Percentiles rank a stretch among this genome's conserved stretches.
These are phyloP conservation scores for Microcebus lehilahytsara DNA, from an alignment of 2,113 vertebrate species.

Conservation along the genomic window DNA sequence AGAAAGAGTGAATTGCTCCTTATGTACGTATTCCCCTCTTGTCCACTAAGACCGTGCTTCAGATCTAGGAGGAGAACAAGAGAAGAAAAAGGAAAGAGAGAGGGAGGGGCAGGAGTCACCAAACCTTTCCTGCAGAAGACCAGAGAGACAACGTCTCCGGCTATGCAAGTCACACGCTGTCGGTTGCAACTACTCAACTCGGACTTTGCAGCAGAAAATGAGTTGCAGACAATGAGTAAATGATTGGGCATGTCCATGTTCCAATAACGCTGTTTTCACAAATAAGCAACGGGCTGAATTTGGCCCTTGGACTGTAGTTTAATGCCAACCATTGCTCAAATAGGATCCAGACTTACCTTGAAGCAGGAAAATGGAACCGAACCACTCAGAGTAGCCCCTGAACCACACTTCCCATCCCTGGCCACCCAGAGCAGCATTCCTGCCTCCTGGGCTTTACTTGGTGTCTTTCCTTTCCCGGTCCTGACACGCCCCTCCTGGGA, in stretches of 20 bases:
- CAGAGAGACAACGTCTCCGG: no score
- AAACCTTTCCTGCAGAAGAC: background rate
- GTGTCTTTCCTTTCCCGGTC: background rate
- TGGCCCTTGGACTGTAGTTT: no score
- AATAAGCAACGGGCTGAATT: background rate
- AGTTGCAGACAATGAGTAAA: accelerated
- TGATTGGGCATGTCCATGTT: background rate
- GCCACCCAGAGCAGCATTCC: background rate
- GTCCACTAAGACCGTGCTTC: background rate
- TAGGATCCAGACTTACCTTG: background rate
- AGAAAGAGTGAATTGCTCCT: background rate
- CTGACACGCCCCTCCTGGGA: background rate
- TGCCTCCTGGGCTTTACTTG: no score
- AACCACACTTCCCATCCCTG: background rate
- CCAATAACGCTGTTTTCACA: background rate
- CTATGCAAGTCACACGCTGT: no score
- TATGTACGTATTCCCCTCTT: background rate
- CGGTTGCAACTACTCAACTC: background rate
- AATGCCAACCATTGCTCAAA: background rate
- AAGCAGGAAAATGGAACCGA: background rate
- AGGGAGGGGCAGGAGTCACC: background rate
- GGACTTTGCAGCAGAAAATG: background rate
- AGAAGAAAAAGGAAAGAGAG: background rate
- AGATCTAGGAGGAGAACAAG: background rate
- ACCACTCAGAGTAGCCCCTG: background rate